Conservation (phyloP, 2,888 invertebrate species). For the Xiphydria camelus region DNA sequence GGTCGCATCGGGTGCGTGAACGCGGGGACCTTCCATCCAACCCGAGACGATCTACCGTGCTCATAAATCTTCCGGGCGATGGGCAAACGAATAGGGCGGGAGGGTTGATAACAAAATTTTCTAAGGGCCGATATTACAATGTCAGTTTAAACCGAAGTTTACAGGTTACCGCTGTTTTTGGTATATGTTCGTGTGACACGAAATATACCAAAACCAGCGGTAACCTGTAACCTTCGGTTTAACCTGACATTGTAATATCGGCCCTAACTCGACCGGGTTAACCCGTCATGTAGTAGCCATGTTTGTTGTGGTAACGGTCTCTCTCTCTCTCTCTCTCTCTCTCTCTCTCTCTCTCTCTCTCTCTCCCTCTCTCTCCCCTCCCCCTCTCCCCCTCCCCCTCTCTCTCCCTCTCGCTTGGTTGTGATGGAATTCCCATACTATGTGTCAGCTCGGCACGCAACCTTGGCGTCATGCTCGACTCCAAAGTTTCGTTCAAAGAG, state of each 20-base stretch:
- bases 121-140: no score
- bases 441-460: no score
- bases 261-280: conserved; percentile 4
- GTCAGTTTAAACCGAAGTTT: no score
- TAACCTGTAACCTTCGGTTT: no score
- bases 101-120: conserved; percentile 20
- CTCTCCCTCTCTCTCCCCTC: not conserved
- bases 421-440: no score
- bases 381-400: not conserved
- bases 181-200: no score
- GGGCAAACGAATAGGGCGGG: not conserved
- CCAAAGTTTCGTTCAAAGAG: no score
- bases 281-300: conserved; percentile 1
- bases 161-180: no score
- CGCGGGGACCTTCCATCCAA: conserved; percentile 19
- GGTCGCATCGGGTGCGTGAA: no score
- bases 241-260: no score
- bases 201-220: no score
- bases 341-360: not conserved
- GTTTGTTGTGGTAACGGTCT: not conserved
- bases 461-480: no score
- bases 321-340: not conserved
- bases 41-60: not conserved
- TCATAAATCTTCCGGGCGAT: conserved; percentile 15
- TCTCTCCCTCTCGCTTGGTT: not conserved